These are phyloP conservation scores for Nycticebus coucang DNA, from an alignment of 2,113 vertebrate genomes.

Conservation along the genomic window DNA sequence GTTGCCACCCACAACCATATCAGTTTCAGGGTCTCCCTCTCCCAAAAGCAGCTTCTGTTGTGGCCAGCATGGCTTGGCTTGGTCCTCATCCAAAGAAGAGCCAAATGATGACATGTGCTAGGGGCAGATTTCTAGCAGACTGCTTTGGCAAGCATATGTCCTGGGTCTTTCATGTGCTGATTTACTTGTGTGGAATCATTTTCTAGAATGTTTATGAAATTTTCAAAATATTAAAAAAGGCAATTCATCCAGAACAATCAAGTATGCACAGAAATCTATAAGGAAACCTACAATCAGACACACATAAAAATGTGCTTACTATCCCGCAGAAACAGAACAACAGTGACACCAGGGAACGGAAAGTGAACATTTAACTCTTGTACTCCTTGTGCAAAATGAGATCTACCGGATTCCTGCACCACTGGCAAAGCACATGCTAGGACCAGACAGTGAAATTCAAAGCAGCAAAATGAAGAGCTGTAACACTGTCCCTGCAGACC, in stretches of 20 bases:
- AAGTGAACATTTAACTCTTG: background rate
- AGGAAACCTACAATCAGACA: conserved; percentile 52
- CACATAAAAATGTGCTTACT: conserved; percentile 9
- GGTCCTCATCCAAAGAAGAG: background rate
- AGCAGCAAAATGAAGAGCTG: conserved; percentile 77
- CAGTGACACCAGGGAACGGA: background rate
- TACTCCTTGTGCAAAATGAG: background rate
- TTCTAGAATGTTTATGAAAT: conserved; percentile 5
- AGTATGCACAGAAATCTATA: conserved; percentile 18
- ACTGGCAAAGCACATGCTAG: background rate
- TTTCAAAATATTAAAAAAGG: conserved; percentile 28
- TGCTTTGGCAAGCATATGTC: conserved; percentile 19
- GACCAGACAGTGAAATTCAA: conserved; percentile 31
- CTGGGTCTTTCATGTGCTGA: background rate
- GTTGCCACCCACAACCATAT: background rate
- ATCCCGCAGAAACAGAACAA: background rate
- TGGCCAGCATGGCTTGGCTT: accelerated
- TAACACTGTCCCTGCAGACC: conserved; percentile 84
- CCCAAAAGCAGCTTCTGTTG: background rate
- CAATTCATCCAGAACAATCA: conserved; percentile 51
- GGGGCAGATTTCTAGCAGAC: background rate
- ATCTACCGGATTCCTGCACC: background rate
- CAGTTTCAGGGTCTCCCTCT: background rate
- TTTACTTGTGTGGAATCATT: background rate
- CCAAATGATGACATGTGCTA: accelerated